Evolutionary conservation across 1,140 invertebrate genomes (phyloP).

Genomic region (Danaus melanippus): DNA sequence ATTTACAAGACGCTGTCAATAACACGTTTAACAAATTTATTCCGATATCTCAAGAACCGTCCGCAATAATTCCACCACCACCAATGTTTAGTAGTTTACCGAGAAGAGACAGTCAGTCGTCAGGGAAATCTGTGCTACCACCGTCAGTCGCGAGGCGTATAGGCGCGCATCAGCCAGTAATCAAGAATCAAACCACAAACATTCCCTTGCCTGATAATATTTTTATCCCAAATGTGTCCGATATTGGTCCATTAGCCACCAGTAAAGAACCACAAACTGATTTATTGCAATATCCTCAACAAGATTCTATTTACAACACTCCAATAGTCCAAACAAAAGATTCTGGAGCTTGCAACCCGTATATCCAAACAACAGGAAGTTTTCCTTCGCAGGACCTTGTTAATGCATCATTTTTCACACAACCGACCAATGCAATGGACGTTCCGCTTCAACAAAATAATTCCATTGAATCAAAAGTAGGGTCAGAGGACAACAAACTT

Average conservation of each 20-base stretch:
- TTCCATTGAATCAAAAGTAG: no score
- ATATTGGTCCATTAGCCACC: slow-evolving; percentile 2
- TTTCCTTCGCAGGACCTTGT: no score
- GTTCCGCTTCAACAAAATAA: no score
- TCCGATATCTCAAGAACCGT: slow-evolving; percentile 1
- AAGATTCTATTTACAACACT: no score
- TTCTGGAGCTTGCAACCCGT: no score
- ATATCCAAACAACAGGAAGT: no score
- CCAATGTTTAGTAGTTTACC: slow-evolving; percentile 53
- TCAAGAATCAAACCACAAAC: slow-evolving; percentile 42
- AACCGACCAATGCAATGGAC: no score
- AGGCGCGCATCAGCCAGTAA: slow-evolving; percentile 40
- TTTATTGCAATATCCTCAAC: background rate
- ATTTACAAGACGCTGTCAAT: no score
- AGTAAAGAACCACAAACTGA: background rate
- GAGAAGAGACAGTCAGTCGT: slow-evolving; percentile 27
- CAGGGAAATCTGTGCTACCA: slow-evolving; percentile 44
- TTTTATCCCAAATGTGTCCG: slow-evolving; percentile 36
- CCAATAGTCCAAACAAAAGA: no score
- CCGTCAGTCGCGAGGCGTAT: slow-evolving; percentile 59
- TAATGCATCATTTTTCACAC: no score
- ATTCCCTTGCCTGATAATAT: slow-evolving; percentile 33
- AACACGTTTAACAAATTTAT: background rate
- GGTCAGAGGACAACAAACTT: no score
- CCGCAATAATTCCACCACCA: slow-evolving; percentile 54